Percentiles rank a stretch among this genome's conserved stretches.
Evolutionary conservation across 2,888 invertebrate species (phyloP).

Genomic region (Leucoma salicis): DNA sequence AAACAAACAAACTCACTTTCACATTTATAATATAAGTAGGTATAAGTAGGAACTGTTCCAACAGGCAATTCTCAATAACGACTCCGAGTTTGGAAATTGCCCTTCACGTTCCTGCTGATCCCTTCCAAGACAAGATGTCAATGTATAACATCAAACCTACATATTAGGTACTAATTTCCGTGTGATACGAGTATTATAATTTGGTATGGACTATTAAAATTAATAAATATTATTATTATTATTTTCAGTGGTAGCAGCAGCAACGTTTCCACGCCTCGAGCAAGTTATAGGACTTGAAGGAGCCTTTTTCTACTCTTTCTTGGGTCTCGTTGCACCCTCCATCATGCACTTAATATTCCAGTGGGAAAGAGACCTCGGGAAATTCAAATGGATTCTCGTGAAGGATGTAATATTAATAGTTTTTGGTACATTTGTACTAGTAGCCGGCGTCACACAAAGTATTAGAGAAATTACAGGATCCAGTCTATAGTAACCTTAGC

Average conservation of each 20-base stretch:
- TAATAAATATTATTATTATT: neutral
- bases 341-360: constrained; percentile 86
- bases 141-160: too few species aligned
- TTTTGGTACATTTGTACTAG: constrained; percentile 85
- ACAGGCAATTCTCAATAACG: too few species aligned
- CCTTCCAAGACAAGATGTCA: too few species aligned
- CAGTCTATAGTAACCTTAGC: neutral
- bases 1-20: too few species aligned
- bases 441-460: constrained; percentile 83
- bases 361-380: constrained; percentile 86
- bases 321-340: constrained; percentile 89
- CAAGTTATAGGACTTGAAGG: constrained; percentile 77
- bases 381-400: constrained; percentile 84
- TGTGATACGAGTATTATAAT: too few species aligned
- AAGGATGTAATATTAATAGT: constrained; percentile 84
- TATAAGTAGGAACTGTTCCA: too few species aligned
- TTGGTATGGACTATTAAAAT: too few species aligned
- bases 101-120: too few species aligned
- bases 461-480: constrained; percentile 61
- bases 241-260: constrained; percentile 67
- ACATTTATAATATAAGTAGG: too few species aligned
- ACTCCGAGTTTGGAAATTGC: too few species aligned
- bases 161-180: too few species aligned
- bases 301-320: constrained; percentile 85
- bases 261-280: constrained; percentile 62